Evolutionary conservation across 2,113 vertebrate species (phyloP), one percentile per base, ranked within the genome.

Genomic region (Ciconia maguari): DNA sequence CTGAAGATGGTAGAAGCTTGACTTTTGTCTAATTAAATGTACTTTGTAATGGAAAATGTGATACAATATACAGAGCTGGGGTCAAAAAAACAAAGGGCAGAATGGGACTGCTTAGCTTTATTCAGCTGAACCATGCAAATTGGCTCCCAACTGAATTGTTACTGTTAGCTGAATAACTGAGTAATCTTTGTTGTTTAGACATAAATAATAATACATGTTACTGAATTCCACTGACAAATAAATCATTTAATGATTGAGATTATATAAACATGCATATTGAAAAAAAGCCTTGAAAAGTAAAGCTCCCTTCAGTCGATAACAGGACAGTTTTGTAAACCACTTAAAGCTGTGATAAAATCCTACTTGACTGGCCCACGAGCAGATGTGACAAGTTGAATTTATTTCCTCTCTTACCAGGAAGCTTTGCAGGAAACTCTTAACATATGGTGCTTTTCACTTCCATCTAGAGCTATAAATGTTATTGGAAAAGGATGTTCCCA

Each of bases 371-470:
- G 98, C 97, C 98, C 97, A 97, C 44, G 87, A 99, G 98, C 98
- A 99, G 98, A 99, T 99, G 99, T 99, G 99, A 99, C 99, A 99
- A 98, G 98, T 98, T 99, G 98, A 99, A 99, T 99, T 98, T 99
- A 99, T 99, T 98, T 98, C 98, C 98, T 98, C 95, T 98, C 97
- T 98, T 98, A 98, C 98, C 98, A 98, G 98, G 98, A 99, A 98
- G 98, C 98, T 99, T 99, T 99, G 98, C 98, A 98, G 98, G 98
- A 98, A 98, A 98, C 98, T 98, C 97, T 97, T 98, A 99, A 98
- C 99, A 99, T 99, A 99, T 98, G 98, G 98, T 96, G 98, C 98
- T 98, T 98, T 98, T 97, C 95, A 95, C 96, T 98, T 98, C 98
- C 97, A 98, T 98, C 98, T 98, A 97, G 96, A 98, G 97, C 98